Evolutionary conservation across 1,140 invertebrate species (phyloP), one percentile per base, ranked within the genome.

Genomic region (Lordiphosa clarofinis): DNA sequence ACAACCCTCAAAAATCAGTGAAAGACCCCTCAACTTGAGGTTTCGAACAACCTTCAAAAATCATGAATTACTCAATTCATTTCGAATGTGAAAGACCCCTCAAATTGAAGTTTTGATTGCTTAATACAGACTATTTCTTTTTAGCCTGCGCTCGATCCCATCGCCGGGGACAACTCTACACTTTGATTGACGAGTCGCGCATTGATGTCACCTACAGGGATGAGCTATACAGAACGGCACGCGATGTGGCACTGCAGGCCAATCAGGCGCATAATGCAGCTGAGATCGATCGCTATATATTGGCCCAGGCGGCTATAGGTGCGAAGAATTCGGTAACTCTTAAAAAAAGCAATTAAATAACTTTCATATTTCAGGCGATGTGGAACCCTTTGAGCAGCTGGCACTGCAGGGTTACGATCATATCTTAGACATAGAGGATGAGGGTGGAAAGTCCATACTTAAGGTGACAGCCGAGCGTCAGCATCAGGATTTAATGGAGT

Each of bases 401-500:
- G 74, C 96, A 3, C 70, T 96, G 10, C 95, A 96, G 90, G 96
- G 96, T 2, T 97, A 97, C 76, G 94, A 96, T 82, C 95, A 96
- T 66, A 94, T 97, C 35, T 81, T 95, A n/a, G 95, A 96, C 68
- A 90, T 95, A 0, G 90, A 92, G 10, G 95, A 96, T 63, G 92
- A 92, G 21, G 92, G 91, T 4, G 92, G 92, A 1, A 90, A 91
- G 1, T 90, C 92, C 12, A 94, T 96, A 55, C 84, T 93, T 0
- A 92, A 95, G 37, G 91, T 95, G 8, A 91, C 93, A 0, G 88
- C 91, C 1, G 91, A 93, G 58, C 90, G 93, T 36, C 91, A 92
- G 12, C 92, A 94, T 43, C 89, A 92, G 2, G 90, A 93, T 8
- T 93, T 93, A 10, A 90, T 92, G 0, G 90, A 92, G 13, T 94